Evolutionary conservation across 1,140 invertebrate genomes (phyloP).

Genomic region (Platorchestia sp.): DNA sequence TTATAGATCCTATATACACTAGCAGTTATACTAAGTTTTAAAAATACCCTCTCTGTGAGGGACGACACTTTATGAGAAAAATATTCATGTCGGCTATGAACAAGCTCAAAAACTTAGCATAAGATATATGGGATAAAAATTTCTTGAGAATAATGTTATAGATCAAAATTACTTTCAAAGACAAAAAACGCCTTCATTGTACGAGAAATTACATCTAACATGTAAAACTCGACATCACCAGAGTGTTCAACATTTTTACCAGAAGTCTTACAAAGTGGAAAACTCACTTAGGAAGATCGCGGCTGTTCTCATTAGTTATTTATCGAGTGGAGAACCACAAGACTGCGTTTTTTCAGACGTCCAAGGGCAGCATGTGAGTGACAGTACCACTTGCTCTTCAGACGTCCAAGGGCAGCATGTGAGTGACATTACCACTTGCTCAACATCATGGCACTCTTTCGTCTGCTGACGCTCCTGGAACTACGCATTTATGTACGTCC

Average conservation of each 20-base stretch:
- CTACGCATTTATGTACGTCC: too few species aligned
- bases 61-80: background rate
- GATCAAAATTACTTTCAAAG: background rate
- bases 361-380: background rate
- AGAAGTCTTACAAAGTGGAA: background rate
- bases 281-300: background rate
- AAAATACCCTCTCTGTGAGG: slow-evolving; percentile 6
- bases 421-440: background rate
- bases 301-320: too few species aligned
- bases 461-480: too few species aligned
- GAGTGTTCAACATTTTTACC: background rate
- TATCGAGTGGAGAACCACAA: too few species aligned
- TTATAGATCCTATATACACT: slow-evolving; percentile 14
- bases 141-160: background rate
- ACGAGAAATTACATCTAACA: background rate
- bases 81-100: background rate
- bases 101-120: background rate
- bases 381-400: background rate
- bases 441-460: too few species aligned
- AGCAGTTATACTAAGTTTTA: background rate
- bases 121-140: background rate
- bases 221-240: background rate
- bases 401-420: background rate
- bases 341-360: too few species aligned
- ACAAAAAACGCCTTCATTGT: background rate